A percentile compares a stretch with the other conserved stretches of the same genome.
phyloP scores from a whole-genome alignment of 2,113 vertebrate genomes.

The Thamnaconus septentrionalis region DNA sequence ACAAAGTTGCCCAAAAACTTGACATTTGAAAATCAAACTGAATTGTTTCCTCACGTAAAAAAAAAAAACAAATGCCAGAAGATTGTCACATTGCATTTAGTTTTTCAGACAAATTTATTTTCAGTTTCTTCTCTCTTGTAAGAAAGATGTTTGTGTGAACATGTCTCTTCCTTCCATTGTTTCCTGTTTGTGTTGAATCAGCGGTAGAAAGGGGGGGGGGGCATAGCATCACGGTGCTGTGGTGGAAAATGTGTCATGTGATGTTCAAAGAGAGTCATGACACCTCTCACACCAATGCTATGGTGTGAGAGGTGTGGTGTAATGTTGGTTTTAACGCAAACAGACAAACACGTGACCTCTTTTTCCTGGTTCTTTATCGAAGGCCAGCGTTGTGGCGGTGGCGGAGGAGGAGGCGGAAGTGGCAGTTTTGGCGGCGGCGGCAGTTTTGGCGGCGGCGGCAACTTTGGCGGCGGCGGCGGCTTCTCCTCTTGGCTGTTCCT shows the following conservation, averaged over 20 bases:
- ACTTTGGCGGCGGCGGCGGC: constrained; percentile 1
- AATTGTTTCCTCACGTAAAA: no score
- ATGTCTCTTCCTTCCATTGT: constrained; percentile 23
- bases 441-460: not conserved
- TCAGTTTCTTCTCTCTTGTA: not conserved
- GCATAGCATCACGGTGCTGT: constrained; percentile 20
- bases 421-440: not conserved
- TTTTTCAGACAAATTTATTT: no score
- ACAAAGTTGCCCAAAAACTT: no score
- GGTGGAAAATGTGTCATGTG: constrained; percentile 20
- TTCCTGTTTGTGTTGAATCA: constrained; percentile 61
- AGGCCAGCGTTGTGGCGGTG: constrained; percentile 21
- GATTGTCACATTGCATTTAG: no score
- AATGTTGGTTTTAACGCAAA: not conserved
- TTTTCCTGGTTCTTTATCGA: constrained; percentile 42
- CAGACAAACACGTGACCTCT: constrained; percentile 40
- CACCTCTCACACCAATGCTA: no score
- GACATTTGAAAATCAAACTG: no score
- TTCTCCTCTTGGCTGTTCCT: constrained; percentile 59
- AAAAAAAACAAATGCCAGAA: no score
- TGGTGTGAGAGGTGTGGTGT: no score
- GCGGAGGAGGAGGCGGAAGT: constrained; percentile 3
- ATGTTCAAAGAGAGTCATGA: no score
- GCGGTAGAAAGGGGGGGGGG: not conserved
- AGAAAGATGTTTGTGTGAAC: constrained; percentile 4